These are phyloP conservation scores for Mythimna loreyi DNA, from an alignment of 2,888 invertebrate genomes.

Conservation along the genomic window DNA sequence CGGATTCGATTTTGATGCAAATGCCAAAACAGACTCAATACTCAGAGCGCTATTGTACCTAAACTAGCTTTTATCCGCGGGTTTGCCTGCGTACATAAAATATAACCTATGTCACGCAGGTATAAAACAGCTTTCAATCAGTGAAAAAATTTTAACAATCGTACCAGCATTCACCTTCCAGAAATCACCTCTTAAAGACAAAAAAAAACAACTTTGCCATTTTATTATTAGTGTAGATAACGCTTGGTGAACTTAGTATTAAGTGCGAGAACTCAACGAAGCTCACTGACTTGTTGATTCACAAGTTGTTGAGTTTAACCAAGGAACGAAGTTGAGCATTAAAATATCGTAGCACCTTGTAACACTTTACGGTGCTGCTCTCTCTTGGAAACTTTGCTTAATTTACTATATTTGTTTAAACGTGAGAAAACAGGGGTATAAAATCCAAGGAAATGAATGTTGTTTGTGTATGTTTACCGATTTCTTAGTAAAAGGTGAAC, in stretches of 20 bases:
- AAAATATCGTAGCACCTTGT: slow-evolving; percentile 64
- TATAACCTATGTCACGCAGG: too few species aligned
- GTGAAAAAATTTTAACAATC: too few species aligned
- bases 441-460: slow-evolving; percentile 15
- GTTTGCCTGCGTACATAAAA: too few species aligned
- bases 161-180: too few species aligned
- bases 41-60: slow-evolving; percentile 45
- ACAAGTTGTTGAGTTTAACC: slow-evolving; percentile 57
- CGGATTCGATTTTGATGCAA: slow-evolving; percentile 25
- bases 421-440: slow-evolving; percentile 31
- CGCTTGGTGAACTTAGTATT: slow-evolving; percentile 44
- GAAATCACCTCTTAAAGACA: too few species aligned
- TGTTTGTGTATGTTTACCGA: too few species aligned
- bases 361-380: slow-evolving; percentile 51
- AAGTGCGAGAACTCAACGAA: slow-evolving; percentile 46
- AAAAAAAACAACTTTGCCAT: too few species aligned
- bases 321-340: slow-evolving; percentile 62
- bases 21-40: slow-evolving; percentile 29
- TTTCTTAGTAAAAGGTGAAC: too few species aligned
- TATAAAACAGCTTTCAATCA: too few species aligned
- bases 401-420: slow-evolving; percentile 57
- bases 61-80: slow-evolving; percentile 40
- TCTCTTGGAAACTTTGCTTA: slow-evolving; percentile 65
- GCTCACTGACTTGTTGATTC: slow-evolving; percentile 72
- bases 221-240: too few species aligned